Percentiles rank a stretch among this genome's conserved stretches.
phyloP scores from a whole-genome alignment of 2,113 vertebrate species.

The Leiothrix lutea region DNA sequence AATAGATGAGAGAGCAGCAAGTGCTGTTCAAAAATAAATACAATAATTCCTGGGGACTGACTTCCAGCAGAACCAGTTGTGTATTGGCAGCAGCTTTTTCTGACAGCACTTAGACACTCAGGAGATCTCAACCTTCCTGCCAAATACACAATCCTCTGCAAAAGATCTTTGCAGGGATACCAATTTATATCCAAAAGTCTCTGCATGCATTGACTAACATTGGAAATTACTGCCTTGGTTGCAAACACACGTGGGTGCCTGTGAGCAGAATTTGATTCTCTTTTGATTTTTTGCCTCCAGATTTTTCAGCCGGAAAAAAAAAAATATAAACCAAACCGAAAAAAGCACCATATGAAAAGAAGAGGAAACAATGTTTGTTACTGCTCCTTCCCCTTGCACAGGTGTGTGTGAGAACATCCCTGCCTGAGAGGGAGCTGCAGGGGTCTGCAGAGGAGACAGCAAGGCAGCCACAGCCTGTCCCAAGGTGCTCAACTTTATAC shows the following conservation, averaged over 20 bases:
- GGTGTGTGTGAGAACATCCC: not conserved
- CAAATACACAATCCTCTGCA: not conserved
- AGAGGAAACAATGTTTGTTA: not conserved
- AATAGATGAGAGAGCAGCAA: not conserved
- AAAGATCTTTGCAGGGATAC: not conserved
- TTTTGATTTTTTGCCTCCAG: not conserved
- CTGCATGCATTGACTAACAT: not conserved
- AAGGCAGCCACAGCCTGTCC: not conserved
- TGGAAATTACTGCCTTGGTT: not conserved
- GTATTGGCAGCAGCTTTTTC: not conserved
- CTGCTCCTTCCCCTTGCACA: not conserved
- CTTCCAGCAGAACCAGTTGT: not conserved
- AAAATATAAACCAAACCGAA: not conserved
- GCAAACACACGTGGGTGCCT: not conserved
- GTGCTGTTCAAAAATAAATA: not conserved
- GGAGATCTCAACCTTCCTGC: not conserved
- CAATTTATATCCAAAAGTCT: not conserved
- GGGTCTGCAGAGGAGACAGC: not conserved
- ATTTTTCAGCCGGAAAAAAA: not conserved
- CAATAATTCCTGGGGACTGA: not conserved
- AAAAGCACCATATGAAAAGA: not conserved
- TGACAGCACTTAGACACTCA: not conserved
- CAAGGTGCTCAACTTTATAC: not conserved
- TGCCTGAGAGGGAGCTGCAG: not conserved
- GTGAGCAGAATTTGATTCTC: not conserved